Conservation (phyloP, 2,888 invertebrate species). For the Eumacrocentrus americanus region DNA sequence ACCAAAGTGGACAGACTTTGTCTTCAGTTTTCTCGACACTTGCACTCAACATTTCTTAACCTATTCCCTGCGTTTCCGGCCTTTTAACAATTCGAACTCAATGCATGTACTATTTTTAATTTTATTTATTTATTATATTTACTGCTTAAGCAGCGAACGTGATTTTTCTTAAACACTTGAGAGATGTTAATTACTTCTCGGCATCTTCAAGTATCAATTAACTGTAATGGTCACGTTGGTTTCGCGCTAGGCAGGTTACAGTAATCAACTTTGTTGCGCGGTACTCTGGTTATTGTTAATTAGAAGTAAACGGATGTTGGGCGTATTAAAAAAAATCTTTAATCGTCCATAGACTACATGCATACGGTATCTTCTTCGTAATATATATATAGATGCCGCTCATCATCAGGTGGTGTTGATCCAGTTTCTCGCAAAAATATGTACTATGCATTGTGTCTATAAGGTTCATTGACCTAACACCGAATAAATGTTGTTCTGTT, state of each 20-base stretch:
- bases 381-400: not conserved
- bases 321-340: slow-evolving; percentile 18
- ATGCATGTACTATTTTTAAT: not conserved
- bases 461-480: slow-evolving; percentile 14
- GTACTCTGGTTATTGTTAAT: slow-evolving; percentile 25
- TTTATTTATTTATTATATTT: not conserved
- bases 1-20: not conserved
- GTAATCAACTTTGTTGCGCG: slow-evolving; percentile 9
- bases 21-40: no score
- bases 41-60: not conserved
- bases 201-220: not conserved
- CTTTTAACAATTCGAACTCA: not conserved
- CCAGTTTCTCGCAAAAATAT: not conserved
- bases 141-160: no score
- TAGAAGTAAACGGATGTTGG: slow-evolving; percentile 15
- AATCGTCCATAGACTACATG: slow-evolving; percentile 24
- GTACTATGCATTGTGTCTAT: slow-evolving; percentile 1
- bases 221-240: slow-evolving; percentile 1
- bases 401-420: not conserved
- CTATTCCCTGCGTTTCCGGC: no score
- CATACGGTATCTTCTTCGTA: slow-evolving; percentile 17
- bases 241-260: not conserved
- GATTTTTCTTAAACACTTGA: no score
- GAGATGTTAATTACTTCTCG: not conserved
- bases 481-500: not conserved